Evolutionary conservation across 2,797 vertebrate species (phyloP), one percentile per base, ranked within the genome.

Genomic region (Neosalanx taihuensis): DNA sequence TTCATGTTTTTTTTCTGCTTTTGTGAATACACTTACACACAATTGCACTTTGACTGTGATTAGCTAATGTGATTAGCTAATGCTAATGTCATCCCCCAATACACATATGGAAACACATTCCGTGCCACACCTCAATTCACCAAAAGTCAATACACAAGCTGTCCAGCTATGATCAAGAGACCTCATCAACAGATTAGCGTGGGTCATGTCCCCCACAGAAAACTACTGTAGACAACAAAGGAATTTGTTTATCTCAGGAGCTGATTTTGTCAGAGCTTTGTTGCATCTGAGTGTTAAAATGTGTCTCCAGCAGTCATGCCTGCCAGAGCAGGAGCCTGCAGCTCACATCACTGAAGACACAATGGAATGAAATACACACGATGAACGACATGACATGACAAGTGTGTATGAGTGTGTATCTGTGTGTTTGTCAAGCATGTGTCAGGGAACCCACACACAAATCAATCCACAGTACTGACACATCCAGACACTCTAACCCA

Each of bases 381-480:
- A 29, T 51, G 20, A 51, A 26, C 12, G 12, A 46, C 41, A 46
- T 46, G 41, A 66, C 64, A 66, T 23, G 23, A 49, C 41, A 23
- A 46, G 64, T 66, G 15, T 51, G 66, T 41, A 46, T 35, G n/a
- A 46, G 64, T 67, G 35, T 30, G 23, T 18, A 23, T 60, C 23
- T 66, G 63, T 72, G 63, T 60, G 64, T 60, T 35, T 59, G 17
- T 20, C 59, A 33, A 70, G 71, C 57, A 51, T 77, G 70, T 80
- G 70, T 80, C 72, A 59, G 23, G 26, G 46, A 79, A 80, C 51
- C 33, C 12, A 30, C 23, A 57, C 62, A 72, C 69, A 74, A 56
- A 81, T 75, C 68, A 70, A 60, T 31, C 72, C 74, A 60, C 51
- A 76, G 61, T 41, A 23, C 63, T 57, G 59, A 62, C 41, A 71